phyloP scores from a whole-genome alignment of 2,113 vertebrate genomes.

The Picathartes gymnocephalus region DNA sequence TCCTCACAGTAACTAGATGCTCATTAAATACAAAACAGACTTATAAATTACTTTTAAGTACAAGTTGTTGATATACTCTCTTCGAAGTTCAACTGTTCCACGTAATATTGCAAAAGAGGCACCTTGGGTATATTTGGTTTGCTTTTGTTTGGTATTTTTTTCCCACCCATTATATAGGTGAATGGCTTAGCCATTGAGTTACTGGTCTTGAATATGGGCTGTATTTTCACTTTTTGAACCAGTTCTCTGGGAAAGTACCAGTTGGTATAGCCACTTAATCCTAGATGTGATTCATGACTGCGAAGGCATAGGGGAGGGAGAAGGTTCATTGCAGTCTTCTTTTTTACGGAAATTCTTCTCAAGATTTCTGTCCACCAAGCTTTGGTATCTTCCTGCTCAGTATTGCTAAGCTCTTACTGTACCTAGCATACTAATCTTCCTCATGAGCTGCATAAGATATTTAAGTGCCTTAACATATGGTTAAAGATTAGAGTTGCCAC shows the following conservation, averaged over 20 bases:
- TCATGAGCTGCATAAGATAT: not conserved
- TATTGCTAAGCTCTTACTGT: not conserved
- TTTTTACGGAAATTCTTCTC: not conserved
- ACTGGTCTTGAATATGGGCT: not conserved
- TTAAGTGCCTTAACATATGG: not conserved
- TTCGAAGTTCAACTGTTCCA: not conserved
- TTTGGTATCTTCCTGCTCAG: not conserved
- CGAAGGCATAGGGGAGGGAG: not conserved
- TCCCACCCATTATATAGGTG: not conserved
- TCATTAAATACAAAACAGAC: not conserved
- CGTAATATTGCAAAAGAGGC: not conserved
- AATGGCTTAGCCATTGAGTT: not conserved
- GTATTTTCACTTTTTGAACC: not conserved
- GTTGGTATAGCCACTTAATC: not conserved
- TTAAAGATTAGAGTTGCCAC: not conserved
- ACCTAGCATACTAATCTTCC: not conserved
- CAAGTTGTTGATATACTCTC: not conserved
- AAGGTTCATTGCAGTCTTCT: not conserved
- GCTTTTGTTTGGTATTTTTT: accelerated
- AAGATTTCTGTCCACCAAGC: not conserved
- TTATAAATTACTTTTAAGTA: not conserved
- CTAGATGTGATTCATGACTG: not conserved
- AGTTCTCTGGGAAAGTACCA: not conserved
- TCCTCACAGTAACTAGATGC: not conserved
- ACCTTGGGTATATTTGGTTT: not conserved